phyloP scores from a whole-genome alignment of 2,888 invertebrate genomes.

The Hypsopygia costalis region DNA sequence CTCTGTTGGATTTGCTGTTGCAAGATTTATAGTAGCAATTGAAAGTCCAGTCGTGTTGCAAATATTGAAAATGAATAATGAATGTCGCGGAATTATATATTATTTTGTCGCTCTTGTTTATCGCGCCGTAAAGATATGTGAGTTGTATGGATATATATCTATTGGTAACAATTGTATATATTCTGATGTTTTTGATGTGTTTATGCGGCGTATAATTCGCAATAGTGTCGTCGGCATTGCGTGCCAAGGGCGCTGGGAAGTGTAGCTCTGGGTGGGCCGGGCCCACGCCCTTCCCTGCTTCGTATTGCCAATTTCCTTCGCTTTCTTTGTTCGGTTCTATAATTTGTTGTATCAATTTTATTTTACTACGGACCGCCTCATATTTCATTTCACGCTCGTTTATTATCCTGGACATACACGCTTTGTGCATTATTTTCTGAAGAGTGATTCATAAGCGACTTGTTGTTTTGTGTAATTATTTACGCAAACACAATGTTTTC shows the following conservation, averaged over 20 bases:
- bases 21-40: slow-evolving; percentile 33
- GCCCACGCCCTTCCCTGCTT: slow-evolving; percentile 1
- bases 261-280: background rate
- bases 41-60: slow-evolving; percentile 23
- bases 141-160: background rate
- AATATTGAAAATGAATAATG: slow-evolving; percentile 17
- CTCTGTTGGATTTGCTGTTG: slow-evolving; percentile 36
- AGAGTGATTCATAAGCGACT: too few species aligned
- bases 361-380: background rate
- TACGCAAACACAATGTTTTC: too few species aligned
- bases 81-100: background rate
- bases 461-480: too few species aligned
- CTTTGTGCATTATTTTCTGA: too few species aligned
- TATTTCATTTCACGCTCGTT: too few species aligned
- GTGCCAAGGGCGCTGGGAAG: slow-evolving; percentile 17
- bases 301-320: slow-evolving; percentile 8
- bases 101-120: background rate
- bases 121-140: too few species aligned
- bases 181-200: slow-evolving; percentile 10
- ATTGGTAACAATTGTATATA: slow-evolving; percentile 1
- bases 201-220: slow-evolving; percentile 14
- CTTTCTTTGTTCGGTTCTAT: slow-evolving; percentile 2
- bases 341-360: background rate
- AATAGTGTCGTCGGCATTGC: slow-evolving; percentile 4
- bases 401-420: too few species aligned